Evolutionary conservation across 2,888 invertebrate genomes (phyloP).

Genomic region (Dryobotodes eremita): DNA sequence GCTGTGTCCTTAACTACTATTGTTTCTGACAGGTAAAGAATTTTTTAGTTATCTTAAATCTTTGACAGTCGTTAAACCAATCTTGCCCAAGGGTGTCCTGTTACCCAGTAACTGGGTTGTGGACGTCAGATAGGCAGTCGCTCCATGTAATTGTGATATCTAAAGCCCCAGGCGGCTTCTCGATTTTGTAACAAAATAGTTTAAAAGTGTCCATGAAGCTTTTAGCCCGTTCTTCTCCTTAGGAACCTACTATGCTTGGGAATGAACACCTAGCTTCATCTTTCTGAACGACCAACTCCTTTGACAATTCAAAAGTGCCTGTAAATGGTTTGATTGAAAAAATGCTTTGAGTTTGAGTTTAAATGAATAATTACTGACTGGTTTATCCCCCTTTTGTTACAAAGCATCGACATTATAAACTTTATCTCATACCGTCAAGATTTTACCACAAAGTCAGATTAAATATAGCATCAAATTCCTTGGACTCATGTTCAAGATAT

Average conservation of each 20-base stretch:
- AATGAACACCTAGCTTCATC: not conserved
- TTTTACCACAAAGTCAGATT: not conserved
- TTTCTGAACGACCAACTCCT: not conserved
- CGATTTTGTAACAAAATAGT: too few relatives aligned
- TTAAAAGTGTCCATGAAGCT: not conserved
- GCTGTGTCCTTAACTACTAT: slow-evolving; percentile 96
- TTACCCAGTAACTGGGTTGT: too few relatives aligned
- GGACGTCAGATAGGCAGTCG: too few relatives aligned
- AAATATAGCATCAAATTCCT: slow-evolving; percentile 27
- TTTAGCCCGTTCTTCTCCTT: not conserved
- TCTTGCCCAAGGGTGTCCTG: too few relatives aligned
- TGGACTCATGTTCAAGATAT: slow-evolving; percentile 22
- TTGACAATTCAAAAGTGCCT: not conserved
- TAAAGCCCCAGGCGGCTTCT: too few relatives aligned
- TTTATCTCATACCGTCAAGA: slow-evolving; percentile 4
- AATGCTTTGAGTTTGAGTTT: not conserved
- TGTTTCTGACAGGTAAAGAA: slow-evolving; percentile 93
- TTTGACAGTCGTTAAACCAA: too few relatives aligned
- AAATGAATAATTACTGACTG: not conserved
- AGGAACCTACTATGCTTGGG: not conserved
- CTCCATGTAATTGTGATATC: too few relatives aligned
- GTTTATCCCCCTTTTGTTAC: not conserved
- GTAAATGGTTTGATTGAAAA: not conserved
- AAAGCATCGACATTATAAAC: not conserved
- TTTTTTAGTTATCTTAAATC: not conserved